A percentile compares a stretch with the other conserved stretches of the same genome.
Evolutionary conservation across 2,113 vertebrate genomes (phyloP).

Genomic region (Nothoprocta perdicaria): DNA sequence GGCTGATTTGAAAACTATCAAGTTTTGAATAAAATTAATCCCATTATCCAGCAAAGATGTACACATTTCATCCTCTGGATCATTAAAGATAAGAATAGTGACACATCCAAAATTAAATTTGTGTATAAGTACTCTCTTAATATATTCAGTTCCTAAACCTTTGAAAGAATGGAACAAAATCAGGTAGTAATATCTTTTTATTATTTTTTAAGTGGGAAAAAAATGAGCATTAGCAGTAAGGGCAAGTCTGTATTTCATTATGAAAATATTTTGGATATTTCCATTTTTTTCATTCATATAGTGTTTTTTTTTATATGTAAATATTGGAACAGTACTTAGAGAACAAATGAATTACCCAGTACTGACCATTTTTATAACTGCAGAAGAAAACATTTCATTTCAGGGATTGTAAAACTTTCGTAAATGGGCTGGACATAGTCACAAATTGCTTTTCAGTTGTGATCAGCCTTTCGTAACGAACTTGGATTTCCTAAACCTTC

Average conservation of each 20-base stretch:
- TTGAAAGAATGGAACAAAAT: not conserved
- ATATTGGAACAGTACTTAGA: not conserved
- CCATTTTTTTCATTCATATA: not conserved
- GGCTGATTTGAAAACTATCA: accelerated
- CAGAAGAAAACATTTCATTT: slow-evolving; percentile 36
- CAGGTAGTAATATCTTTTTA: not conserved
- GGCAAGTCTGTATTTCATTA: not conserved
- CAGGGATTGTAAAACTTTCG: slow-evolving; percentile 7
- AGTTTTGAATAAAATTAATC: not conserved
- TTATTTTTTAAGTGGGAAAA: not conserved
- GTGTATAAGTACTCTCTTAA: not conserved
- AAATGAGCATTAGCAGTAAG: not conserved
- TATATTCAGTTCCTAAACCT: not conserved
- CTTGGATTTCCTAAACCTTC: slow-evolving; percentile 57
- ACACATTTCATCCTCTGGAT: not conserved
- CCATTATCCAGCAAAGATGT: not conserved
- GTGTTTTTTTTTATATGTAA: not conserved
- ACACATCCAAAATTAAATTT: not conserved
- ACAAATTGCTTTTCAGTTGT: slow-evolving; percentile 74
- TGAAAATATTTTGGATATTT: not conserved
- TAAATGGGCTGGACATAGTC: slow-evolving; percentile 50
- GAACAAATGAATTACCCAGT: not conserved
- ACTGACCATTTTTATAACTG: not conserved
- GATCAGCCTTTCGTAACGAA: slow-evolving; percentile 57
- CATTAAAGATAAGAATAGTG: not conserved